Conservation (phyloP, 2,113 vertebrate species). For the Gavialis gangeticus region DNA sequence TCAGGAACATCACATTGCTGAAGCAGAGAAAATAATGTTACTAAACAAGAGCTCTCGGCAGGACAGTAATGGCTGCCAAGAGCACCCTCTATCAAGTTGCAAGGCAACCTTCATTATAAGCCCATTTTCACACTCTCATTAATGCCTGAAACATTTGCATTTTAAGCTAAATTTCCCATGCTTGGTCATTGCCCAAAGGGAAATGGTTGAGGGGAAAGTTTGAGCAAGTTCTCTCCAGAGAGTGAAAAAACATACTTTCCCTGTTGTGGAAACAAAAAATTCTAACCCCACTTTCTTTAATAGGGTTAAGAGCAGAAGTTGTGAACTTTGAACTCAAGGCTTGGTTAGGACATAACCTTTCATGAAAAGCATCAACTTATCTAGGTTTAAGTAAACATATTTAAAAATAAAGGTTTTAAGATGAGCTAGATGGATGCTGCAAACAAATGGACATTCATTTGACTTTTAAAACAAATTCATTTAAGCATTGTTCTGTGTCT, state of each 20-base stretch:
- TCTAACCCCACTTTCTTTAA: conserved; percentile 9
- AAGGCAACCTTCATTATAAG: not conserved
- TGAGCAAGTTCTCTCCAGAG: not conserved
- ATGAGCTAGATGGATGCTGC: not conserved
- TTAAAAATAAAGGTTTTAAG: conserved; percentile 6
- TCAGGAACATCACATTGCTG: not conserved
- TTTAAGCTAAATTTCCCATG: conserved; percentile 1
- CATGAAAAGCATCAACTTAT: not conserved
- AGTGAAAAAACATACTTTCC: not conserved
- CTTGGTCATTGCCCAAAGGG: not conserved
- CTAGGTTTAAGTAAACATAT: not conserved
- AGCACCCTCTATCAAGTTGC: not conserved
- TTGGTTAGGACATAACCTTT: not conserved
- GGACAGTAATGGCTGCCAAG: not conserved
- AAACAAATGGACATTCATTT: not conserved
- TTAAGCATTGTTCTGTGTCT: not conserved
- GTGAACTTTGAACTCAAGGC: conserved; percentile 17
- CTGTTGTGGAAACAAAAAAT: not conserved
- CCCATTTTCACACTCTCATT: not conserved
- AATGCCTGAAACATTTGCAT: conserved; percentile 33
- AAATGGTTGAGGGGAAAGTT: not conserved
- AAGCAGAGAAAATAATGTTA: not conserved
- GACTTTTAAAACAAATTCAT: not conserved
- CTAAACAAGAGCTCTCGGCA: not conserved
- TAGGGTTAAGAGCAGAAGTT: not conserved